These are phyloP conservation scores for Austrofundulus limnaeus DNA, from an alignment of 2,113 vertebrate genomes.

Conservation along the genomic window DNA sequence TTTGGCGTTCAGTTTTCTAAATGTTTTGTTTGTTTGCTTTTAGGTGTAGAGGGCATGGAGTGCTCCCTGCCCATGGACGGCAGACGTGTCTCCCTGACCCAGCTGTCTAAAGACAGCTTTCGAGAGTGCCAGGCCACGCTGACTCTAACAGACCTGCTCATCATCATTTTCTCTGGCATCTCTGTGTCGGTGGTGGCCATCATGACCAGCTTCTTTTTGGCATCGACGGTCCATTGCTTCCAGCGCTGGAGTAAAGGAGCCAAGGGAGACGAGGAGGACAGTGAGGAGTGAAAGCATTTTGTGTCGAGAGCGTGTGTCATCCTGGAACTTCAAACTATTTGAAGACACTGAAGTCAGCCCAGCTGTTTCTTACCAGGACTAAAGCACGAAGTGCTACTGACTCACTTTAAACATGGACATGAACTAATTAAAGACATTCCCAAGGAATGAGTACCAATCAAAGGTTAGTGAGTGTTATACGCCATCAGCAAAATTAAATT, in stretches of 20 bases:
- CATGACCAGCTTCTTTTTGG: constrained; percentile 96
- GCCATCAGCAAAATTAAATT: constrained; percentile 31
- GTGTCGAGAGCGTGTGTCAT: background rate
- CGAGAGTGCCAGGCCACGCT: constrained; percentile 92
- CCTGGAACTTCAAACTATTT: constrained; percentile 16
- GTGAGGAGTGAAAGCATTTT: constrained; percentile 81
- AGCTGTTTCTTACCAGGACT: constrained; percentile 31
- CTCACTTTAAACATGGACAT: constrained; percentile 40
- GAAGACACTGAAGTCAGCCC: constrained; percentile 19
- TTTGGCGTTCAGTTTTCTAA: no score
- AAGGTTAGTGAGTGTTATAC: constrained; percentile 16
- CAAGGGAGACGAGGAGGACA: constrained; percentile 92
- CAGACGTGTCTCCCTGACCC: constrained; percentile 85
- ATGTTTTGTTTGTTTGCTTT: constrained; percentile 26
- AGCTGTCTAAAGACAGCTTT: constrained; percentile 95
- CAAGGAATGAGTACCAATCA: constrained; percentile 23
- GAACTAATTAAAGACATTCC: constrained; percentile 34
- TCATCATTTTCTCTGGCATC: constrained; percentile 98
- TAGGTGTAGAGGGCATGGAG: constrained; percentile 91
- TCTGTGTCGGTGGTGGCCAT: constrained; percentile 95
- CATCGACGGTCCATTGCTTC: constrained; percentile 96
- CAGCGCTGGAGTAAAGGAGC: constrained; percentile 91
- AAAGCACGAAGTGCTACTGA: constrained; percentile 20
- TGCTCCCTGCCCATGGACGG: constrained; percentile 91
- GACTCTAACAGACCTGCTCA: constrained; percentile 93